These are phyloP conservation scores for Hippoglossus hippoglossus DNA, from an alignment of 2,797 vertebrate genomes.

Conservation along the genomic window DNA sequence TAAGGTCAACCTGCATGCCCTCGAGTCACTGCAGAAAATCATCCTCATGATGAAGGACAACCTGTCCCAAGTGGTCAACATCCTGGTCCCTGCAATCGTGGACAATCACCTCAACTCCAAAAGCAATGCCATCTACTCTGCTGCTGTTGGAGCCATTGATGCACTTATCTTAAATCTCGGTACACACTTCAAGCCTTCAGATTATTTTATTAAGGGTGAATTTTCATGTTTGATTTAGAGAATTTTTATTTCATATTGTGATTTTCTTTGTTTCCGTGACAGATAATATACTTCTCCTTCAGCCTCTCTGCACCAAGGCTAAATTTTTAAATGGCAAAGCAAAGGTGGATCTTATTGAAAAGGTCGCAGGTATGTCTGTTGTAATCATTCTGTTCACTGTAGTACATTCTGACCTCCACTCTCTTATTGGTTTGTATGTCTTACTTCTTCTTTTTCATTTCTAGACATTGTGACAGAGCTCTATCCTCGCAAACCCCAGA, in stretches of 20 bases:
- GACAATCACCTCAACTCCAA: slow-evolving; percentile 99
- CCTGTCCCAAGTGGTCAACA: slow-evolving; percentile 90
- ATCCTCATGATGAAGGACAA: slow-evolving; percentile 87
- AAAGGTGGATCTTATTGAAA: slow-evolving; percentile 93
- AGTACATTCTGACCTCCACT: background rate
- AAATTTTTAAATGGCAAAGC: slow-evolving; percentile 94
- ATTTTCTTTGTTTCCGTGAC: slow-evolving; percentile 34
- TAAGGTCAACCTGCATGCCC: slow-evolving; percentile 93
- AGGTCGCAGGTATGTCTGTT: slow-evolving; percentile 88
- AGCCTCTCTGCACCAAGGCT: slow-evolving; percentile 95
- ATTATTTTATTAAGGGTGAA: background rate
- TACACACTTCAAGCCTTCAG: slow-evolving; percentile 52
- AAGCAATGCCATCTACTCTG: slow-evolving; percentile 90
- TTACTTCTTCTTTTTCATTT: slow-evolving; percentile 15
- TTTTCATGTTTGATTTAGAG: background rate
- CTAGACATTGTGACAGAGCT: slow-evolving; percentile 89
- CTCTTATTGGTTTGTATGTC: background rate
- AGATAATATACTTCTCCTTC: slow-evolving; percentile 92
- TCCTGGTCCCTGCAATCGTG: slow-evolving; percentile 92
- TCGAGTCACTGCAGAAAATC: slow-evolving; percentile 91
- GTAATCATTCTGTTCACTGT: background rate
- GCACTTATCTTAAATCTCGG: slow-evolving; percentile 90
- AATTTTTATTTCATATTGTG: slow-evolving; percentile 11
- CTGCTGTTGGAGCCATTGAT: slow-evolving; percentile 88
- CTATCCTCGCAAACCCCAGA: slow-evolving; percentile 89